Conservation (phyloP, 2,113 vertebrate species). For the Paratilapia polleni region DNA sequence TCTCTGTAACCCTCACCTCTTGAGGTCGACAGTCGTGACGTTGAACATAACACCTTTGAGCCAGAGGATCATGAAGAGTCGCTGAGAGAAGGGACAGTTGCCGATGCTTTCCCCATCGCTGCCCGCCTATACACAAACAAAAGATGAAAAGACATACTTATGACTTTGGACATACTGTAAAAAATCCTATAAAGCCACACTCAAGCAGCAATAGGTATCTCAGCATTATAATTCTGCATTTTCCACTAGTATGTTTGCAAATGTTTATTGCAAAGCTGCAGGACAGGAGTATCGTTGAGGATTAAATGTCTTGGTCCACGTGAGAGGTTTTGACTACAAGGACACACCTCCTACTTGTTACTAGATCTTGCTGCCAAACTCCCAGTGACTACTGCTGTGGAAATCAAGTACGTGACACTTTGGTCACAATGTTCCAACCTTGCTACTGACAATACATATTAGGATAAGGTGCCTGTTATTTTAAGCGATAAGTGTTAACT, state of each 20-base stretch:
- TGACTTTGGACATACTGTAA: not conserved
- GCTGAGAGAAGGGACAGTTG: conserved; percentile 98
- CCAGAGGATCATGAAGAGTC: conserved; percentile 99
- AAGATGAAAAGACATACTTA: not conserved
- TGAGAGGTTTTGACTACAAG: too few species aligned
- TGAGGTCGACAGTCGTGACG: conserved; percentile 97
- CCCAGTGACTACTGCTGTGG: not conserved
- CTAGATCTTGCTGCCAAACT: too few species aligned
- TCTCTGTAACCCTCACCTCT: conserved; percentile 82
- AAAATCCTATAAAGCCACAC: too few species aligned
- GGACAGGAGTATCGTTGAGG: too few species aligned
- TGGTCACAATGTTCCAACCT: not conserved
- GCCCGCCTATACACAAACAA: conserved; percentile 84
- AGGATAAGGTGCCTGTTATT: not conserved
- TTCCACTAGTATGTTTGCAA: too few species aligned
- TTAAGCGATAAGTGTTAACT: not conserved
- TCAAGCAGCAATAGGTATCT: not conserved
- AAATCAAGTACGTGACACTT: not conserved
- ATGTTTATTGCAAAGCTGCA: too few species aligned
- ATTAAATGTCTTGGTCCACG: too few species aligned
- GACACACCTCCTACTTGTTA: too few species aligned
- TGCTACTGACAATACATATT: not conserved
- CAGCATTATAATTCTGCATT: not conserved
- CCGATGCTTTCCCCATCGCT: conserved; percentile 97
- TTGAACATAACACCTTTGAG: conserved; percentile 99